A percentile compares a stretch with the other conserved stretches of the same genome.
phyloP scores from a whole-genome alignment of 2,113 vertebrate genomes.

The Tenrec ecaudatus region DNA sequence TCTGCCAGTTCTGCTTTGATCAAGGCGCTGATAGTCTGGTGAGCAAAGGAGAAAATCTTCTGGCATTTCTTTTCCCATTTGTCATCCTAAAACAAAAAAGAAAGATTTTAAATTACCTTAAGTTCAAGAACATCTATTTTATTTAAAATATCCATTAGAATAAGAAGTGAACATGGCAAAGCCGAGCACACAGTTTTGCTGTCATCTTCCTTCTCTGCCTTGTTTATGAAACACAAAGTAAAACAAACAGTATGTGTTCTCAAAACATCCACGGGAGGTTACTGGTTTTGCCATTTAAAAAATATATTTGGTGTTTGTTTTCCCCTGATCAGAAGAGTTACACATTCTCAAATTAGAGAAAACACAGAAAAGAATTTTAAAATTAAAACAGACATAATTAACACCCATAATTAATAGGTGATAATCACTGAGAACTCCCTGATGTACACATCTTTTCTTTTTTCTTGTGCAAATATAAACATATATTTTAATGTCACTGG shows the following conservation, averaged over 20 bases:
- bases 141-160: background rate
- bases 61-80: constrained; percentile 99
- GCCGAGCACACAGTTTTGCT: background rate
- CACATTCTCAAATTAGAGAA: background rate
- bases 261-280: background rate
- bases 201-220: background rate
- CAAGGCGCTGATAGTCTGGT: constrained; percentile 98
- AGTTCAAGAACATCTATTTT: background rate
- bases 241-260: background rate
- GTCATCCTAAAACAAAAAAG: constrained; percentile 91
- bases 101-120: background rate
- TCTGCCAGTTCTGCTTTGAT: constrained; percentile 98
- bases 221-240: background rate
- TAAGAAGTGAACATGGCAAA: background rate
- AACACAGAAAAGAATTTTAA: background rate
- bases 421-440: background rate
- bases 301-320: background rate
- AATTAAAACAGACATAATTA: constrained; percentile 13
- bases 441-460: background rate
- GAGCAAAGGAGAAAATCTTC: constrained; percentile 99
- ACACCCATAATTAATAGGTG: background rate
- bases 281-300: background rate
- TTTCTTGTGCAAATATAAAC: background rate
- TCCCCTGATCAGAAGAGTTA: constrained; percentile 39
- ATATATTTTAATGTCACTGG: background rate